Evolutionary conservation across 2,888 invertebrate species (phyloP).

Genomic region (Frankliniella intonsa): DNA sequence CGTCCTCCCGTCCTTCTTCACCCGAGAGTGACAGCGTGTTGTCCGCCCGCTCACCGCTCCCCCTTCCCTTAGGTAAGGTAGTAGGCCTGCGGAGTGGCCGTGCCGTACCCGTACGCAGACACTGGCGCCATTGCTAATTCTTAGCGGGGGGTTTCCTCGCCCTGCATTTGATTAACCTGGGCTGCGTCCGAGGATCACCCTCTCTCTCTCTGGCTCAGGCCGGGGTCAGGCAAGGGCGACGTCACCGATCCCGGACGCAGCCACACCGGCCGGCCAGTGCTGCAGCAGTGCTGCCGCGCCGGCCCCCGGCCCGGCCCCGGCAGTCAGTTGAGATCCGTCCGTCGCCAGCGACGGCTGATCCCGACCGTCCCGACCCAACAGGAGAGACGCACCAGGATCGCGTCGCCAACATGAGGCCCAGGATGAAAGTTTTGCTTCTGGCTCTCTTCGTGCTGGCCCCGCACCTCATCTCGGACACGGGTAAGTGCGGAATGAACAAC

Average conservation of each 20-base stretch:
- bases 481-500: not conserved
- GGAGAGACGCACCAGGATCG: not conserved
- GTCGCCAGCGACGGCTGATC: not conserved
- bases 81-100: too few relatives aligned
- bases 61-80: too few relatives aligned
- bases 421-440: not conserved
- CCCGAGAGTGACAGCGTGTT: too few relatives aligned
- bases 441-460: not conserved
- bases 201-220: too few relatives aligned
- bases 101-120: too few relatives aligned
- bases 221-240: not conserved
- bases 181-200: too few relatives aligned
- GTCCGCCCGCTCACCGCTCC: too few relatives aligned
- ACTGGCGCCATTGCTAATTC: too few relatives aligned
- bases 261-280: not conserved
- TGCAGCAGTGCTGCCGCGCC: not conserved
- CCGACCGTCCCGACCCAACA: not conserved
- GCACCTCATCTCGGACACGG: not conserved
- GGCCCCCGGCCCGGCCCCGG: not conserved
- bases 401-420: not conserved
- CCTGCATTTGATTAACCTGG: too few relatives aligned
- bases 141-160: too few relatives aligned
- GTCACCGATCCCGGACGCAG: not conserved
- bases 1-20: not conserved
- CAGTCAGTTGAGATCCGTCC: not conserved